Evolutionary conservation across 2,888 invertebrate species (phyloP).

Genomic region (Cyclophora albipunctata): DNA sequence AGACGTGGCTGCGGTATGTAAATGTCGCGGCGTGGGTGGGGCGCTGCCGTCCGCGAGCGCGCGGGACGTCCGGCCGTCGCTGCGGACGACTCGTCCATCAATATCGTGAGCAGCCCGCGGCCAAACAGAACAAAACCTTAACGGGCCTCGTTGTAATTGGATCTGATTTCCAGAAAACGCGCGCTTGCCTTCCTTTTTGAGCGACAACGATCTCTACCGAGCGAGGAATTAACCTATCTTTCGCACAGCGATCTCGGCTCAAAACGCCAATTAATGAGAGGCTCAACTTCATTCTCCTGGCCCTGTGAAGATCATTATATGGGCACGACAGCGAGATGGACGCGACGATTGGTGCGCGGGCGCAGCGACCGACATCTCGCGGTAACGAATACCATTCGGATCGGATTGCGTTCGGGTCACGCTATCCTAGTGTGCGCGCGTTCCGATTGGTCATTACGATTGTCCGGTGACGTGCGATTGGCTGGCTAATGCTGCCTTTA

Average conservation of each 20-base stretch:
- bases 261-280: conserved; percentile 76
- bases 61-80: conserved; percentile 55
- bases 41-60: conserved; percentile 30
- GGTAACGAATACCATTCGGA: conserved; percentile 69
- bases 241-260: conserved; percentile 72
- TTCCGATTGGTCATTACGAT: conserved; percentile 67
- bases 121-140: conserved; percentile 72
- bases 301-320: conserved; percentile 76
- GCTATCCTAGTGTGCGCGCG: conserved; percentile 67
- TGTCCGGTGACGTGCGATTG: conserved; percentile 61
- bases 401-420: conserved; percentile 74
- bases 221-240: conserved; percentile 76
- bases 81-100: conserved; percentile 52
- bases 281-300: conserved; percentile 75
- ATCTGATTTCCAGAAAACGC: conserved; percentile 75
- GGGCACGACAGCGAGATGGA: conserved; percentile 75
- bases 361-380: conserved; percentile 67
- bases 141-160: conserved; percentile 72
- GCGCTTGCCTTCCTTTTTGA: conserved; percentile 71
- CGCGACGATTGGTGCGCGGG: conserved; percentile 68
- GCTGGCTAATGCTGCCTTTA: conserved; percentile 54
- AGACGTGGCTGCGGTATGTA: conserved; percentile 73
- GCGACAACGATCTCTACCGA: conserved; percentile 70
- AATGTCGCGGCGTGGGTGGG: conserved; percentile 73
- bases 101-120: conserved; percentile 57